Conservation (phyloP, 1,140 invertebrate species). For the Catajapyx aquilonaris region DNA sequence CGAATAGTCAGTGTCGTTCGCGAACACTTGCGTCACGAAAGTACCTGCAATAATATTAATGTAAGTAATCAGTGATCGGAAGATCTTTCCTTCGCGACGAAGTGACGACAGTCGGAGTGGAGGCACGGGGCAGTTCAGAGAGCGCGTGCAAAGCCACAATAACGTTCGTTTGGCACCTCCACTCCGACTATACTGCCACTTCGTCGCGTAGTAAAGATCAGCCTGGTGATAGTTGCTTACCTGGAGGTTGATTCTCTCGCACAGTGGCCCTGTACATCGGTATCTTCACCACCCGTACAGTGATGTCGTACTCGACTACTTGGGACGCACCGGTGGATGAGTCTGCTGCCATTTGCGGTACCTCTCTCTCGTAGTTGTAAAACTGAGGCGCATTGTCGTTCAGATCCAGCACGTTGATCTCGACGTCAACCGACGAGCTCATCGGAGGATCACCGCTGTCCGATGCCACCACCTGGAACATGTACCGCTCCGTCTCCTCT, state of each 20-base stretch:
- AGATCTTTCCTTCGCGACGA: no score
- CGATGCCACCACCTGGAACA: conserved; percentile 45
- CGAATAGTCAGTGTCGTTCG: conserved; percentile 63
- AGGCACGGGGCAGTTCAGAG: no score
- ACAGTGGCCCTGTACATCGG: conserved; percentile 48
- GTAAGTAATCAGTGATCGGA: no score
- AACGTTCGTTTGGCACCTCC: no score
- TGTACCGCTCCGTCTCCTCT: conserved; percentile 45
- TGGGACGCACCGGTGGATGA: conserved; percentile 12
- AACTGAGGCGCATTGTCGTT: conserved; percentile 57
- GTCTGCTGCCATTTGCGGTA: conserved; percentile 1
- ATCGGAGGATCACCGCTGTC: conserved; percentile 43
- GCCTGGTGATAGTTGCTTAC: no score
- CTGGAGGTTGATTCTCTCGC: conserved; percentile 41
- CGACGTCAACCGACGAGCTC: conserved; percentile 47
- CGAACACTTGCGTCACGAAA: conserved; percentile 44
- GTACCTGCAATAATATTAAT: no score
- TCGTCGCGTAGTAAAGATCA: no score
- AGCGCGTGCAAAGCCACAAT: no score
- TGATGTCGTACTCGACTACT: conserved; percentile 8
- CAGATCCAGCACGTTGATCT: conserved; percentile 54
- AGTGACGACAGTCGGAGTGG: no score
- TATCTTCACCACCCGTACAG: no score
- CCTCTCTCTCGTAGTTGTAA: conserved; percentile 34
- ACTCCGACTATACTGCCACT: no score